phyloP scores from a whole-genome alignment of 2,113 vertebrate species.

The Ophthalmolycus amberensis region DNA sequence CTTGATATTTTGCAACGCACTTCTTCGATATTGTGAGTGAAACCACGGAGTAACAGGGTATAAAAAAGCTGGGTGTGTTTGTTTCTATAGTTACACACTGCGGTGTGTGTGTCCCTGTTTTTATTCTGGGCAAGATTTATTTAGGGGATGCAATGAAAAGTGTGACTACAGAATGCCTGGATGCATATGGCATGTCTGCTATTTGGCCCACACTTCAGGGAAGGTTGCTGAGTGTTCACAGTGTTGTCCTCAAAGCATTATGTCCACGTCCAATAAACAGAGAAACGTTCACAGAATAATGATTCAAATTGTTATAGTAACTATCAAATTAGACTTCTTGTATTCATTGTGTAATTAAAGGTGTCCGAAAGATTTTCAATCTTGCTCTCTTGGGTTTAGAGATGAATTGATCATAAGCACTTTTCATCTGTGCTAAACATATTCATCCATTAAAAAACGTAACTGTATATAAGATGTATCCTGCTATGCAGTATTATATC shows the following conservation, averaged over 20 bases:
- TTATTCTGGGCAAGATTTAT: constrained; percentile 80
- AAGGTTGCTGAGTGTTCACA: constrained; percentile 66
- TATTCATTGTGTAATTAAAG: constrained; percentile 22
- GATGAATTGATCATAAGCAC: background rate
- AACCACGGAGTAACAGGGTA: constrained; percentile 57
- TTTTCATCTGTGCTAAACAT: background rate
- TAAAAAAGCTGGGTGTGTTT: constrained; percentile 74
- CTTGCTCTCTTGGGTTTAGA: background rate
- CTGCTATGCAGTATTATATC: background rate
- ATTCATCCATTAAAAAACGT: background rate
- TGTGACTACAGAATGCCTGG: constrained; percentile 78
- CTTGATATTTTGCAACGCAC: constrained; percentile 29
- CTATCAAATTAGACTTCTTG: constrained; percentile 22
- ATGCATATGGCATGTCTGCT: constrained; percentile 74
- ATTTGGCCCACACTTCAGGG: constrained; percentile 71
- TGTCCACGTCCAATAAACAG: constrained; percentile 54
- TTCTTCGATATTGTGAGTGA: constrained; percentile 32
- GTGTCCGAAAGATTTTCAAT: background rate
- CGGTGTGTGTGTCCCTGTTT: constrained; percentile 55
- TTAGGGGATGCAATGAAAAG: constrained; percentile 82
- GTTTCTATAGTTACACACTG: constrained; percentile 77
- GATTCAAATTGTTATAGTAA: constrained; percentile 9
- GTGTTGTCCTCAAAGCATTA: constrained; percentile 65
- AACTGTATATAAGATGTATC: background rate
- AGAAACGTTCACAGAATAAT: constrained; percentile 42